A percentile compares a stretch with the other conserved stretches of the same genome.
Evolutionary conservation across 2,797 vertebrate species (phyloP).

Genomic region (Premnoplex brunnescens): DNA sequence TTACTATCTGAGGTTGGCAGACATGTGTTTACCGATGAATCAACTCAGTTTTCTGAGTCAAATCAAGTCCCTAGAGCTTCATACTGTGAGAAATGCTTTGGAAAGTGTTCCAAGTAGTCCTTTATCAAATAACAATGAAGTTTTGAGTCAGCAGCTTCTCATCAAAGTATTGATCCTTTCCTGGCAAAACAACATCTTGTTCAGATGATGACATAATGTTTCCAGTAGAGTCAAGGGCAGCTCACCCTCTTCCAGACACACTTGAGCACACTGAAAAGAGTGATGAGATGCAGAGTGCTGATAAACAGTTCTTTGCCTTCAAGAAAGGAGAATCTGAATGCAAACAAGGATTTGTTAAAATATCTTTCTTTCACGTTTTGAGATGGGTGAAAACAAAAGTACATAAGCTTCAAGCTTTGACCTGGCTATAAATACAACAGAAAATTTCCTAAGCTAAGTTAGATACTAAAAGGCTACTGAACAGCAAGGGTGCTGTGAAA

Average conservation of each 20-base stretch:
- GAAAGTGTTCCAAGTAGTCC: neutral
- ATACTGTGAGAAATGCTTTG: neutral
- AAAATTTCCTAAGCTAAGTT: neutral
- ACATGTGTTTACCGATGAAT: neutral
- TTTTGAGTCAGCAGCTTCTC: slow-evolving; percentile 18
- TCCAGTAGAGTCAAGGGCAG: slow-evolving; percentile 1
- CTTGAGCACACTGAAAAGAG: neutral
- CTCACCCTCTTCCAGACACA: neutral
- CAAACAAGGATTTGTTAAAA: neutral
- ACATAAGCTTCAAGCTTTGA: neutral
- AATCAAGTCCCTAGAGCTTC: neutral
- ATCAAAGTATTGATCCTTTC: slow-evolving; percentile 40
- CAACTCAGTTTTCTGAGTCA: slow-evolving; percentile 15
- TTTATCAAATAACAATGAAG: neutral
- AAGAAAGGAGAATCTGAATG: neutral
- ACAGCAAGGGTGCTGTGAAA: neutral
- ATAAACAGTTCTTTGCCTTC: neutral
- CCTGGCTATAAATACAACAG: neutral
- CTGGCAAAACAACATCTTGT: neutral
- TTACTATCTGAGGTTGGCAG: slow-evolving; percentile 29
- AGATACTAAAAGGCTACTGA: neutral
- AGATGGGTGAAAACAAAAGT: neutral
- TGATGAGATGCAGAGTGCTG: neutral
- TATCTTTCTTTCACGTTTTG: neutral
- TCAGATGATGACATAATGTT: neutral